A percentile compares a stretch with the other conserved stretches of the same genome.
phyloP scores from a whole-genome alignment of 2,888 invertebrate genomes.

The Nemapogon koenigi region DNA sequence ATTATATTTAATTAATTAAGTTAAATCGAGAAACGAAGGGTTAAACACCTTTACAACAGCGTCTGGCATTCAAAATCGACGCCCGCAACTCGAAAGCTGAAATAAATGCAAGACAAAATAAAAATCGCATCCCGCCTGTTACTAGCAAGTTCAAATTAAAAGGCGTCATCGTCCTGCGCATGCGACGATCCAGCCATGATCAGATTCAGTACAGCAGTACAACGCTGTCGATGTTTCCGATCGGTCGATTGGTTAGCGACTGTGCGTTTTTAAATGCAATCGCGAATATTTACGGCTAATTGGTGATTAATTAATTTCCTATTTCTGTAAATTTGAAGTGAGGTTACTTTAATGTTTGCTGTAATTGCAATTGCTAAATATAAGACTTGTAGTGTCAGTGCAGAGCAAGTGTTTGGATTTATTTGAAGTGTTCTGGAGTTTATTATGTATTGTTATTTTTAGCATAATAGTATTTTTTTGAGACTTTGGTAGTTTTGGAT shows the following conservation, averaged over 20 bases:
- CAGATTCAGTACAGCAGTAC: slow-evolving; percentile 29
- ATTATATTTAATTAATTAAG: neutral
- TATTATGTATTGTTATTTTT: too few species aligned
- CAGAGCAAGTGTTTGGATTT: too few species aligned
- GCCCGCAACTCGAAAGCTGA: slow-evolving; percentile 3
- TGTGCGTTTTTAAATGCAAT: too few species aligned
- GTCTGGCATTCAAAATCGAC: slow-evolving; percentile 33
- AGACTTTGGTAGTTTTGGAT: too few species aligned
- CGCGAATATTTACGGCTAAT: too few species aligned
- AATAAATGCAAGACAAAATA: slow-evolving; percentile 21
- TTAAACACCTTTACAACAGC: slow-evolving; percentile 29
- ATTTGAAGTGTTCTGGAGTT: too few species aligned
- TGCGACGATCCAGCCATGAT: slow-evolving; percentile 6
- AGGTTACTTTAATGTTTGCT: too few species aligned
- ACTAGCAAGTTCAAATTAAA: slow-evolving; percentile 46
- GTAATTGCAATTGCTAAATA: too few species aligned
- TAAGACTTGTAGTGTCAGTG: too few species aligned
- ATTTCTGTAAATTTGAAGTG: too few species aligned
- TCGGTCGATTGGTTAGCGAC: slow-evolving; percentile 41
- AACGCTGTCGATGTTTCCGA: slow-evolving; percentile 42
- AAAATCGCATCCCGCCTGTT: slow-evolving; percentile 37
- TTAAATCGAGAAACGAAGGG: slow-evolving; percentile 21
- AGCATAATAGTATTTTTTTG: too few species aligned
- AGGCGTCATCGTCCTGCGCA: slow-evolving; percentile 19
- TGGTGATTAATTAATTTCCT: too few species aligned